Percentiles rank a stretch among this genome's conserved stretches.
phyloP scores from a whole-genome alignment of 1,140 invertebrate species.

The Meloidogyne exigua region DNA sequence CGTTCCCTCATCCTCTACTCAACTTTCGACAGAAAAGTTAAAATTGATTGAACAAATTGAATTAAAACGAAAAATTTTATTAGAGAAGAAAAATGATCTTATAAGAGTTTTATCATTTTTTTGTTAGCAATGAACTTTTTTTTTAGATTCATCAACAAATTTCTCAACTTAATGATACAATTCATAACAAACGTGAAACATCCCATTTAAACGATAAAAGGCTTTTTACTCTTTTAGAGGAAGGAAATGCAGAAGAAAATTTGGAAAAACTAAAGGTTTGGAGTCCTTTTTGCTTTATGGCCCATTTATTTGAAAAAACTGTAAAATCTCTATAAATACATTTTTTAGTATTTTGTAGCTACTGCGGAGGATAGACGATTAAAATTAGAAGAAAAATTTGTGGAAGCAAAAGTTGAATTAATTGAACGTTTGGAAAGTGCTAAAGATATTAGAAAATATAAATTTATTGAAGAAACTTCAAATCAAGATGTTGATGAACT shows the following conservation, averaged over 20 bases:
- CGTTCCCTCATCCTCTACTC: not conserved
- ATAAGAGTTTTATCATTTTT: not conserved
- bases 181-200: not conserved
- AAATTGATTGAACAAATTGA: not conserved
- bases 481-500: not conserved
- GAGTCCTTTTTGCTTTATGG: not conserved
- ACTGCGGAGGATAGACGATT: constrained; percentile 21
- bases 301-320: not conserved
- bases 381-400: constrained; percentile 30
- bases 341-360: constrained; percentile 23
- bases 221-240: not conserved
- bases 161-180: not conserved
- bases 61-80: not conserved
- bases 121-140: not conserved
- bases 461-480: not conserved
- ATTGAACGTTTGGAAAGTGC: constrained; percentile 8
- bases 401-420: constrained; percentile 20
- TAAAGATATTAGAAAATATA: not conserved
- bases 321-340: not conserved
- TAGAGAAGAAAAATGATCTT: not conserved
- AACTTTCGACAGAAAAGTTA: not conserved
- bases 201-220: constrained; percentile 18
- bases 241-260: constrained; percentile 6
- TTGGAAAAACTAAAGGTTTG: constrained; percentile 32
- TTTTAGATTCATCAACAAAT: constrained; percentile 6